Evolutionary conservation across 2,797 vertebrate species (phyloP).

Genomic region (Poeciliopsis presidionis): DNA sequence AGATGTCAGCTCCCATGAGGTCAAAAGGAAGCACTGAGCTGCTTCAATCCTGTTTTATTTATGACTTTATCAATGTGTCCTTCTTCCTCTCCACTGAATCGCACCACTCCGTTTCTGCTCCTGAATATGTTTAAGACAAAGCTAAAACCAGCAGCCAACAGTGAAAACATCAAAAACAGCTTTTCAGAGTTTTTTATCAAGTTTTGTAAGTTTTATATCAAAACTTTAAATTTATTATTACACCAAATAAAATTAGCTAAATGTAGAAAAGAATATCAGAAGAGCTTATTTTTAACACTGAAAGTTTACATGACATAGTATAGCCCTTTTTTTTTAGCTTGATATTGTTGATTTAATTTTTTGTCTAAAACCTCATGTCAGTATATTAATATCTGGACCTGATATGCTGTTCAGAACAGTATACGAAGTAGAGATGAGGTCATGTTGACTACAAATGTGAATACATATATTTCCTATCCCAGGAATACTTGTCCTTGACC

Average conservation of each 20-base stretch:
- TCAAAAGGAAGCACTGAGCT: conserved; percentile 10
- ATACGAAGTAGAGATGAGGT: conserved; percentile 14
- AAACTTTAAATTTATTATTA: not conserved
- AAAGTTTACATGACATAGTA: not conserved
- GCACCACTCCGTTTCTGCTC: conserved; percentile 19
- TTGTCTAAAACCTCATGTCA: not conserved
- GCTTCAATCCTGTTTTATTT: conserved; percentile 25
- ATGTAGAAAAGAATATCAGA: not conserved
- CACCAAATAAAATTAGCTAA: not conserved
- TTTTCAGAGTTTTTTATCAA: not conserved
- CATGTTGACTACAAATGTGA: conserved; percentile 24
- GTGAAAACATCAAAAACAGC: not conserved
- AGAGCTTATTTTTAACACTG: not conserved
- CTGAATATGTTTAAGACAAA: conserved; percentile 46
- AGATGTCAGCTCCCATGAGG: not conserved
- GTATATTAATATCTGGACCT: not conserved
- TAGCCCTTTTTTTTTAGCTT: not conserved
- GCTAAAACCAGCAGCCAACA: conserved; percentile 13
- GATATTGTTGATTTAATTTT: not conserved
- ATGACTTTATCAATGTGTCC: conserved; percentile 7
- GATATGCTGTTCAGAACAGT: not conserved
- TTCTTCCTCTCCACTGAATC: conserved; percentile 28
- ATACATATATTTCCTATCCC: not conserved
- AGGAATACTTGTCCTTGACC: conserved; percentile 8
- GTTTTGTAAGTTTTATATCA: not conserved